Evolutionary conservation across 2,113 vertebrate species (phyloP), one percentile per base, ranked within the genome.

Genomic region (Galemys pyrenaicus): DNA sequence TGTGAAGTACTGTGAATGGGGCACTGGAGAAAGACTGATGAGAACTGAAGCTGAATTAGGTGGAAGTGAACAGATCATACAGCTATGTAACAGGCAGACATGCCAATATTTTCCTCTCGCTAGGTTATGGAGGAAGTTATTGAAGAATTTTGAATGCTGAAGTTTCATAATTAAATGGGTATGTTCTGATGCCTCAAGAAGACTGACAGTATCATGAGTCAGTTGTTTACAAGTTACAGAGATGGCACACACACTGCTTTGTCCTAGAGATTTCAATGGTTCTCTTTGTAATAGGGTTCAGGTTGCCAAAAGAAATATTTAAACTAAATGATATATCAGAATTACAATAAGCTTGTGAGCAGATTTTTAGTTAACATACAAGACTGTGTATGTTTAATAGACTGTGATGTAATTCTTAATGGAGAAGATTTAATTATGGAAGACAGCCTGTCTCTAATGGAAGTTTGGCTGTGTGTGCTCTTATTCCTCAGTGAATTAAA

Each of bases 341-440:
- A 87, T 87, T 71, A 82, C 39, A 78, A 56, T 81, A 19, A 37
- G 56, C 54, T 73, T 88, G 58, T 49, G 75, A 96, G 75, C 39
- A 56, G 22, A 84, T 80, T 91, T 93, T 92, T 73, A 51, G 68
- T 83, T 93, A 84, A 87, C 75, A 51, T 51, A 51, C 49, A 51
- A 93, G 49, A 32, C 30, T 82, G 87, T 51, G 49, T 51, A 51
- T 51, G 49, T 96, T 92, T 92, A 96, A 82, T 71, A 96, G 92
- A 87, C 82, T 16, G 0, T 92, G 94, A 70, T 85, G 85, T 15
- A 94, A 93, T 93, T 92, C 65, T 94, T 85, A 81, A 87, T 58
- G 89, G 44, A 44, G 56, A 81, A 74, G 84, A 81, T 94, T 90
- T 70, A 84, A 96, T 96, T 88, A 92, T 67, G 44, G 83, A 96